Evolutionary conservation across 2,797 vertebrate species (phyloP).

Genomic region (Tragelaphus oryx): DNA sequence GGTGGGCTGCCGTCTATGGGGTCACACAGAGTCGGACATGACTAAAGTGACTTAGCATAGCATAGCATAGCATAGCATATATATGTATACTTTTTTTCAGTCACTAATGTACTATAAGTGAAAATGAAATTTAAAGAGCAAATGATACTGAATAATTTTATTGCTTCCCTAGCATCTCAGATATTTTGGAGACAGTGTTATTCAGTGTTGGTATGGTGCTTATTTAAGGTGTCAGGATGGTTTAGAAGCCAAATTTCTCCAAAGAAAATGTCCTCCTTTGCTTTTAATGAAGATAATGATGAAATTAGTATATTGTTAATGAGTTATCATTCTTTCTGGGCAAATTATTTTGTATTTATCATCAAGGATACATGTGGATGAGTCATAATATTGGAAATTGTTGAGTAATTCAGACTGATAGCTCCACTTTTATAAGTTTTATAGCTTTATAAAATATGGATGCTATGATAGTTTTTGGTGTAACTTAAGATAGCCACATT

Average conservation of each 20-base stretch:
- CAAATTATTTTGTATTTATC: neutral
- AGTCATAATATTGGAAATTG: neutral
- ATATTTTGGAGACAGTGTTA: neutral
- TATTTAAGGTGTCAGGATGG: neutral
- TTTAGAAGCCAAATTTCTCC: neutral
- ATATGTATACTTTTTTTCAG: neutral
- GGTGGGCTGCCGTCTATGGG: too few species aligned
- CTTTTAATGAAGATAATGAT: neutral
- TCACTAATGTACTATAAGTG: neutral
- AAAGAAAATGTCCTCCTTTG: neutral
- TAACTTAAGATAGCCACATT: neutral
- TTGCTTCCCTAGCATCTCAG: neutral
- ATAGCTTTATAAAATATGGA: neutral
- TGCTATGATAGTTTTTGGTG: neutral
- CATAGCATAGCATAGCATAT: too few species aligned
- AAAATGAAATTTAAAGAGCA: neutral
- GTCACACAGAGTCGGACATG: fast-evolving
- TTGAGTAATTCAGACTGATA: neutral
- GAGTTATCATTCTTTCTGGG: neutral
- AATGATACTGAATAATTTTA: neutral
- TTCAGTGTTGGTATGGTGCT: fast-evolving
- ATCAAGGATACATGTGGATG: neutral
- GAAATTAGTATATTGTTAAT: neutral
- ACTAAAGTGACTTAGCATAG: too few species aligned
- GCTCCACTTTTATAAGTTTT: neutral